Base-by-base conservation (phyloP, 2,888 invertebrate species). In the Pseudanteris insignis region DNA sequence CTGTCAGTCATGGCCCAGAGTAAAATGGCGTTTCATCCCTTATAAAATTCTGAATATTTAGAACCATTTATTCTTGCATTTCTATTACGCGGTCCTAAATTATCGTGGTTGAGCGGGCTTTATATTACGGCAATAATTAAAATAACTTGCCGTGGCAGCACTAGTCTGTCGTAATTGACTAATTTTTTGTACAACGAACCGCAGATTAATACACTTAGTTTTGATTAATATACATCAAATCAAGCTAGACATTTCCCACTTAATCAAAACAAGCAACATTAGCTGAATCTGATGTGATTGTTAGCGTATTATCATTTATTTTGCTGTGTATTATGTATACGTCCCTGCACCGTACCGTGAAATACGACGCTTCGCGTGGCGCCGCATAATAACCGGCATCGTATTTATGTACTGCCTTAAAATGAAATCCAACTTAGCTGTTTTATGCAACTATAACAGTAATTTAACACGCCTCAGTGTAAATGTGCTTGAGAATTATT, bases 371-470 rank as follows among this genome's bases (percentile, higher is more conserved):
- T 18, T 26, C 13, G 13, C 13, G 8, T 34, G 6, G 21, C 26
- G 18, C 24, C 21, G 28, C 34, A 29, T 51, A 34, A 32, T 37
- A 41, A 24, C 30, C 12, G 10, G 32, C 28, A 36, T 47, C 3
- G 18, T 18, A 18, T 6, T 6, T 18, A 3, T 24, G 21, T 2
- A 28, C 4, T 24, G 38, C 24, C 38, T 48, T 38, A 28, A 38
- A 50, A 50, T 18, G 26, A 50, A 50, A 33, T 40, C 26, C 40
- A 25, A 26, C 13, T 50, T 18, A 12, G 33, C 33, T 40, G 40
- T 33, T 50, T 40, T 40, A 50, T 26, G 40, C 25, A 32, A 15
- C 21, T 28, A 15, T 6, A 37, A 9, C 15, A 25, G 29, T 26
- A 37, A 44, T 43, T 30, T 13, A 37, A 9, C 2, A 36, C 30